These are phyloP conservation scores for Clarias fuscus DNA, from an alignment of 2,797 vertebrate genomes.

Conservation along the genomic window DNA sequence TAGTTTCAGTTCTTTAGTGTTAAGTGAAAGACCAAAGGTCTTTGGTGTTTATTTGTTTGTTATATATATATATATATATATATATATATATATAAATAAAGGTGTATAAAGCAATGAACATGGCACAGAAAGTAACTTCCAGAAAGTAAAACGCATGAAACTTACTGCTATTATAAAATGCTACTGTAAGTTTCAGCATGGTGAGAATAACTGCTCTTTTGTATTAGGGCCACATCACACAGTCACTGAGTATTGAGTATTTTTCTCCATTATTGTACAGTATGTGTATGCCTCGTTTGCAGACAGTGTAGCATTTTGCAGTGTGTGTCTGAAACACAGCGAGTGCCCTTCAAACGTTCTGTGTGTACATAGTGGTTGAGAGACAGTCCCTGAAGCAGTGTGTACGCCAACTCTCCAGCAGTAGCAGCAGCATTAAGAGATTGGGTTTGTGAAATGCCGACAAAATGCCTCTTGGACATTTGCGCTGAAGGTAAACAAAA, in stretches of 20 bases:
- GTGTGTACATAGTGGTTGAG: constrained; percentile 59
- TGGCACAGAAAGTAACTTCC: too few relatives aligned
- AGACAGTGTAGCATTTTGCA: constrained; percentile 50
- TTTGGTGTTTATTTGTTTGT: too few relatives aligned
- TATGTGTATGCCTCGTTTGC: constrained; percentile 15
- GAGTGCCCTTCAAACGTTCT: constrained; percentile 61
- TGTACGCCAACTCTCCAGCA: constrained; percentile 59
- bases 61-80: too few relatives aligned
- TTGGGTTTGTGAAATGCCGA: constrained; percentile 64
- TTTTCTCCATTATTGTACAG: neutral
- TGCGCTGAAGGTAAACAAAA: constrained; percentile 67
- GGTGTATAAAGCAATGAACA: too few relatives aligned
- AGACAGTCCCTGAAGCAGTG: constrained; percentile 55
- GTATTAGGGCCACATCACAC: neutral
- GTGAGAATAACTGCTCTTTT: too few relatives aligned
- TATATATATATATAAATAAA: too few relatives aligned
- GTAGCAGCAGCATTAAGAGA: constrained; percentile 58
- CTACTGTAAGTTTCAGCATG: neutral
- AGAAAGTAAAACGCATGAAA: neutral
- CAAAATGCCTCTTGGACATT: constrained; percentile 65
- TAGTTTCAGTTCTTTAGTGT: too few relatives aligned
- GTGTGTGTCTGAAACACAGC: constrained; percentile 55
- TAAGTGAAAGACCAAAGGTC: too few relatives aligned
- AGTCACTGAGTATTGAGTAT: neutral
- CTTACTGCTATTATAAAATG: too few relatives aligned